Evolutionary conservation across 1,140 invertebrate species (phyloP).

Genomic region (Matsumurasca onukii): DNA sequence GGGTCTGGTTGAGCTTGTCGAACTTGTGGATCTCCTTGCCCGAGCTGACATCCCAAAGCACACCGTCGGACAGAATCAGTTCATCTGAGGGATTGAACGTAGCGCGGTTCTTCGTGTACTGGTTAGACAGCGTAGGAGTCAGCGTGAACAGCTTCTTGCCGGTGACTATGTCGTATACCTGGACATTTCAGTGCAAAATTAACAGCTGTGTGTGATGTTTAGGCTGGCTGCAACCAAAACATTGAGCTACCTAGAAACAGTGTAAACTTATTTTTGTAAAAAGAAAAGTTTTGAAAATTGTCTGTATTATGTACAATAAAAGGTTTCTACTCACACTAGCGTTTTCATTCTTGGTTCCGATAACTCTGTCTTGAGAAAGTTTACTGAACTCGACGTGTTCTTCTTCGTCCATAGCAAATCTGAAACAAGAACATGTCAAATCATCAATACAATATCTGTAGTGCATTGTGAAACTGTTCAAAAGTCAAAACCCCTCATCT

Average conservation of each 20-base stretch:
- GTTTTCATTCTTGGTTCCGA: conserved; percentile 77
- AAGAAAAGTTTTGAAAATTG: no score
- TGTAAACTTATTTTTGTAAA: no score
- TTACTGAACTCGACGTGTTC: conserved; percentile 93
- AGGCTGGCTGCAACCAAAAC: no score
- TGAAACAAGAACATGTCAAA: conserved; percentile 44
- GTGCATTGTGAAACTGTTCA: conserved; percentile 1
- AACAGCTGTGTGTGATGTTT: no score
- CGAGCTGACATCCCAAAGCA: conserved; percentile 91
- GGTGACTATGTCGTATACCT: conserved; percentile 91
- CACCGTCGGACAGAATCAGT: conserved; percentile 91
- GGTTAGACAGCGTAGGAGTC: conserved; percentile 79
- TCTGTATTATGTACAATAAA: no score
- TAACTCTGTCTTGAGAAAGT: conserved; percentile 76
- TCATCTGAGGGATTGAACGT: conserved; percentile 94
- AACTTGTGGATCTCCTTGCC: conserved; percentile 93
- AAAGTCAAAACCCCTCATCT: no score
- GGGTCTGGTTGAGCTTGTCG: conserved; percentile 93
- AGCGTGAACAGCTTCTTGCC: conserved; percentile 72
- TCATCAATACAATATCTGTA: not conserved
- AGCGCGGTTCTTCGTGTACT: conserved; percentile 91
- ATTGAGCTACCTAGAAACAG: no score
- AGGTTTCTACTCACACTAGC: conserved; percentile 63
- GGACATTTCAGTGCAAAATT: conserved; percentile 38
- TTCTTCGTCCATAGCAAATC: conserved; percentile 74